Conservation (phyloP, 2,888 invertebrate genomes). For the Myopa testacea region DNA sequence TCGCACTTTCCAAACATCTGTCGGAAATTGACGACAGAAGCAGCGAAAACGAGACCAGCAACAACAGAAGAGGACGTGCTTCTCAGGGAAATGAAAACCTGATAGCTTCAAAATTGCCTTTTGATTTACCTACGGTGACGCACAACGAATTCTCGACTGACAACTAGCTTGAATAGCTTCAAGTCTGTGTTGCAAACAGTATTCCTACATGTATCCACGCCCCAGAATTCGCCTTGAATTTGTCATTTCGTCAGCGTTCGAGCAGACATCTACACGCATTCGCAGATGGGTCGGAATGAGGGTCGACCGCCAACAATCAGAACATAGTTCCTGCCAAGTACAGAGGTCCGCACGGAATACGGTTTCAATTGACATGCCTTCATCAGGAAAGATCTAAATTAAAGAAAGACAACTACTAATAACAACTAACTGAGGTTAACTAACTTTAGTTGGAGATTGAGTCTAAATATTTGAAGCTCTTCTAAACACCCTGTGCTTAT, state of each 20-base stretch:
- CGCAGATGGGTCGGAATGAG: too few species aligned
- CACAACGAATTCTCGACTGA: slow-evolving; percentile 2
- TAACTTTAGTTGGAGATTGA: too few species aligned
- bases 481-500: too few species aligned
- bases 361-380: too few species aligned
- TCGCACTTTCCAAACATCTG: slow-evolving; percentile 31
- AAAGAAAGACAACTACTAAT: too few species aligned
- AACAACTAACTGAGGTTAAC: too few species aligned
- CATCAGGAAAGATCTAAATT: too few species aligned
- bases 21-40: slow-evolving; percentile 25
- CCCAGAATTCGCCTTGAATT: not conserved
- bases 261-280: too few species aligned
- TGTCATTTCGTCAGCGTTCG: not conserved
- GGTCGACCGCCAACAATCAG: too few species aligned
- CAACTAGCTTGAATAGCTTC: not conserved
- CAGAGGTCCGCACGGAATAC: too few species aligned
- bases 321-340: too few species aligned
- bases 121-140: slow-evolving; percentile 10
- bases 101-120: slow-evolving; percentile 35
- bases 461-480: too few species aligned
- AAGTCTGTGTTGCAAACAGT: not conserved
- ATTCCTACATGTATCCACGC: not conserved
- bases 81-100: slow-evolving; percentile 14
- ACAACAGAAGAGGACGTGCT: slow-evolving; percentile 4
- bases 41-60: slow-evolving; percentile 6